Evolutionary conservation across 2,113 vertebrate species (phyloP).

Genomic region (Syngnathus floridae): DNA sequence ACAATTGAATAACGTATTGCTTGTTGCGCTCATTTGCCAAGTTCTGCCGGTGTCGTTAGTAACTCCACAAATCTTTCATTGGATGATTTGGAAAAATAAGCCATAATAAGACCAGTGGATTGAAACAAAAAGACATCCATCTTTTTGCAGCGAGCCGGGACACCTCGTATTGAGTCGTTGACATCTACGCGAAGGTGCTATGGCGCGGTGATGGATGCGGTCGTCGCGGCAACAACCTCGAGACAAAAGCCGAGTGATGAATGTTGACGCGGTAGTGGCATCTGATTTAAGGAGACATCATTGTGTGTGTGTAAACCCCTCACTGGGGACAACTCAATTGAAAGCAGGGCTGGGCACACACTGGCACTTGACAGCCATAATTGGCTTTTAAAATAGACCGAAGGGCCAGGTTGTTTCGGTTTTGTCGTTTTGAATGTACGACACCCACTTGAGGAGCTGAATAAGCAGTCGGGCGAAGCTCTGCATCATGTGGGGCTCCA

Average conservation of each 20-base stretch:
- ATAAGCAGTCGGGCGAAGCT: constrained; percentile 88
- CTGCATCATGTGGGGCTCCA: constrained; percentile 96
- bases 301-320: background rate
- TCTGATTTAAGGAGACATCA: constrained; percentile 19
- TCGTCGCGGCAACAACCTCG: constrained; percentile 35
- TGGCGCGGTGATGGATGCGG: constrained; percentile 44
- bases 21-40: background rate
- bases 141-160: constrained; percentile 31
- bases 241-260: constrained; percentile 45
- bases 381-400: background rate
- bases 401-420: background rate
- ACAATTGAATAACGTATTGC: background rate
- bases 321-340: background rate
- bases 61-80: background rate
- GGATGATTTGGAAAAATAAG: constrained; percentile 35
- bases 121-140: constrained; percentile 28
- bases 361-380: background rate
- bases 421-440: background rate
- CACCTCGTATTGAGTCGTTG: constrained; percentile 39
- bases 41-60: background rate
- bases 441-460: constrained; percentile 87
- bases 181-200: constrained; percentile 34
- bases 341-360: background rate
- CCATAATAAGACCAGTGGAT: constrained; percentile 21
- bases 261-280: constrained; percentile 29